A percentile compares a stretch with the other conserved stretches of the same genome.
Conservation (phyloP, 2,113 vertebrate genomes). For the Strix aluco region DNA sequence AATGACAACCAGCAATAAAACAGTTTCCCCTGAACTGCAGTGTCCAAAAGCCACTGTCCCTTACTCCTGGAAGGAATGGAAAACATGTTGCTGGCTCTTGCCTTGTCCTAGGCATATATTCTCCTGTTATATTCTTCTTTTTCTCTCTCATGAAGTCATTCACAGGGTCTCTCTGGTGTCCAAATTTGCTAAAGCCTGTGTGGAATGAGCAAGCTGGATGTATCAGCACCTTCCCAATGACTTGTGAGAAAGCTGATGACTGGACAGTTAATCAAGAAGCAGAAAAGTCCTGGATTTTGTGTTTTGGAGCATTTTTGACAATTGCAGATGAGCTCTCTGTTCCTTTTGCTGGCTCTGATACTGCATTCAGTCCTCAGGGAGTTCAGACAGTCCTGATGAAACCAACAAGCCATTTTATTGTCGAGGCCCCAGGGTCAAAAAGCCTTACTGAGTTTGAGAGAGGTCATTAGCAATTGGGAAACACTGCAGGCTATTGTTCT, state of each 20-base stretch:
- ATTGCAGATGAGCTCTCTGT: neutral
- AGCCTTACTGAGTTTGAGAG: neutral
- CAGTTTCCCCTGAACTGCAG: neutral
- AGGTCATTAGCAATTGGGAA: neutral
- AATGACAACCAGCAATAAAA: neutral
- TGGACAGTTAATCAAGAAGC: neutral
- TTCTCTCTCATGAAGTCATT: neutral
- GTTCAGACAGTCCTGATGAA: neutral
- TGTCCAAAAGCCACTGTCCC: neutral
- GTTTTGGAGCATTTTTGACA: neutral
- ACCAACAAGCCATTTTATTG: neutral
- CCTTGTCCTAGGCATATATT: no score
- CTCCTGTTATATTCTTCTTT: neutral
- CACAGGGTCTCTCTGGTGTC: rapidly evolving
- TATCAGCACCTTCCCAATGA: neutral
- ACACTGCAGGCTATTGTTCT: neutral
- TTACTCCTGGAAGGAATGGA: neutral
- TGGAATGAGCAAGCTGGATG: neutral
- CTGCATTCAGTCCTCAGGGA: neutral
- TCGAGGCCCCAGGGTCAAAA: neutral
- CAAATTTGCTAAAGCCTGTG: neutral
- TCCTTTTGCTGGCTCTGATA: neutral
- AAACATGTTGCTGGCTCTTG: neutral
- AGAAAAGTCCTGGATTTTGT: neutral
- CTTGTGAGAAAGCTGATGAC: neutral